Percentiles rank a stretch among this genome's conserved stretches.
Evolutionary conservation across 2,888 invertebrate genomes (phyloP).

Genomic region (Parnassius orleans): DNA sequence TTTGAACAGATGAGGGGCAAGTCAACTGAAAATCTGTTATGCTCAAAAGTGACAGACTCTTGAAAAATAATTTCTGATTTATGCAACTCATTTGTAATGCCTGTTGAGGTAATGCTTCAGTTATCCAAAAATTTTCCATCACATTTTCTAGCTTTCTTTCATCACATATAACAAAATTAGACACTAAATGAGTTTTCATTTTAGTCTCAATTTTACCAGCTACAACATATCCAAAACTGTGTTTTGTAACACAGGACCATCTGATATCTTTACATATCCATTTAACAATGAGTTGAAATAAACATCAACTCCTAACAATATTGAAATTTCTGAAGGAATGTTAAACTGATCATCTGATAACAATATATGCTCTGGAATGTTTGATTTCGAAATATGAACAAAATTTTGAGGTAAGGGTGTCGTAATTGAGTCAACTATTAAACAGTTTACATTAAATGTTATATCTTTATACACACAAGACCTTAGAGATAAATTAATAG

Average conservation of each 20-base stretch:
- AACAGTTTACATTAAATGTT: background rate
- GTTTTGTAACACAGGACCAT: background rate
- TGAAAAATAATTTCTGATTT: conserved; percentile 22
- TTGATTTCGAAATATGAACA: no score
- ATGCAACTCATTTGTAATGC: conserved; percentile 11
- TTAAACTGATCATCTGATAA: no score
- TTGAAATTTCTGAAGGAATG: no score
- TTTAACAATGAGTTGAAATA: no score
- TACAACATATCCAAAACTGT: background rate
- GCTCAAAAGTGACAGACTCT: no score
- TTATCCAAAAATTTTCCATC: conserved; percentile 33
- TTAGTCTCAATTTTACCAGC: background rate
- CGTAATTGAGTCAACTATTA: no score
- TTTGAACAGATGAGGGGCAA: conserved; percentile 16
- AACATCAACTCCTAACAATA: no score
- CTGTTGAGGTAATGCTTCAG: conserved; percentile 28
- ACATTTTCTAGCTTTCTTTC: conserved; percentile 28
- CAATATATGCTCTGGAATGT: no score
- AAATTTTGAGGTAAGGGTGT: no score
- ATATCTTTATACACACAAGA: background rate
- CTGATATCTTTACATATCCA: no score
- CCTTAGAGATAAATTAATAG: background rate
- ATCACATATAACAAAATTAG: conserved; percentile 24
- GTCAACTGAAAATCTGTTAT: conserved; percentile 24
- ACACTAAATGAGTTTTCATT: conserved; percentile 9